Evolutionary conservation across 2,888 invertebrate species (phyloP), one percentile per base, ranked within the genome.

Genomic region (Ecdyonurus torrentis): DNA sequence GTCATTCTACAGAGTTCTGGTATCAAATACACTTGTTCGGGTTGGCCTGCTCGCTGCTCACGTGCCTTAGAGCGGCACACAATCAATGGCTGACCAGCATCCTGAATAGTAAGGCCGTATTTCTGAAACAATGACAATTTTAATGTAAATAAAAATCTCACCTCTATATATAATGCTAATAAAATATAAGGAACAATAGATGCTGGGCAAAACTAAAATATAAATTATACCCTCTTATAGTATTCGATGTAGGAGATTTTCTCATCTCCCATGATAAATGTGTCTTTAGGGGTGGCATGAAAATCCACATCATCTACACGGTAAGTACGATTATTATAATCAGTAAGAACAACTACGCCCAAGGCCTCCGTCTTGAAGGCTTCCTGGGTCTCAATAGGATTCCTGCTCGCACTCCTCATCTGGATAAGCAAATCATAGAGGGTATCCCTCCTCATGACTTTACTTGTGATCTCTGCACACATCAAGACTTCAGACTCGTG

Each of bases 31-130:
- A 55, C 55, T 5, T 5, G 5, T 20, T 55, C 55, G 22, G 55
- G 15, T 7, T 55, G 19, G n/a, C 55, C 55, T 18, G 55, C 19
- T 62, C 88, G 82, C 19, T 87, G 79, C 19, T n/a, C 55, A 7
- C 22, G 5, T 55, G 55, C 5, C 55, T 55, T 55, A 7, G 5
- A 5, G 5, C 20, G 10, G 22, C 7, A 55, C 55, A 55, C 55
- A 55, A 55, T 5, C 19, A 55, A n/a, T 20, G 55, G 55, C 22
- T 55, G 55, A 7, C n/a, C 19, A 5, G 55, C 5, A n/a, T 55
- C n/a, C n/a, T n/a, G n/a, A 20, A 55, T 55, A 7, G 5, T 22
- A 18, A 55, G 5, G 3, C n/a, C 7, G 20, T 55, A 55, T 55
- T 20, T 55, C 55, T 55, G 55, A 20, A 55, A 20, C n/a, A 55